Base-by-base conservation (phyloP, 2,797 vertebrate species). In the Mus spretus region DNA sequence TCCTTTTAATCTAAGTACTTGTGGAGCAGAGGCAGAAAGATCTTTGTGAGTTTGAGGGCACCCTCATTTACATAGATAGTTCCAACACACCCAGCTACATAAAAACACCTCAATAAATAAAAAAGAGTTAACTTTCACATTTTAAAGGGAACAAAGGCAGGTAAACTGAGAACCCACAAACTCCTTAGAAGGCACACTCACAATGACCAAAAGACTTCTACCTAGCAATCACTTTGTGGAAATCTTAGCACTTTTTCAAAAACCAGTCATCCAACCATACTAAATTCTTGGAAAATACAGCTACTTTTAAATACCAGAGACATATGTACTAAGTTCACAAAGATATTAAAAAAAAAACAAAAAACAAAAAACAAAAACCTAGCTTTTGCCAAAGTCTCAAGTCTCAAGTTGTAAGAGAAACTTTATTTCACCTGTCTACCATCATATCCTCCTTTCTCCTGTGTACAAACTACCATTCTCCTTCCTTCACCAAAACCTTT, bases 401-500 rank as follows among this genome's bases (percentile, higher is more conserved):
- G 61, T 63, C 6, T 92, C 50, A 50, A 50, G 12, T 55, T 80
- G 79, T 53, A 61, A 72, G 28, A 92, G 26, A 79, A 53, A 53
- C 4, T 8, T 61, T 34, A 31, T 10, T 40, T 9, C 10, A 15
- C 6, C 12, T 74, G 6, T 20, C 11, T 55, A 40, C 22, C 26
- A 13, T 28, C 2, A 4, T 17, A 10, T 26, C 28, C 7, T 50
- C 17, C 7, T 89, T 72, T 84, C 1, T 57, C 40, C 15, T 50
- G 1, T 44, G 22, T 15, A 47, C 6, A 80, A 15, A n/a, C 8
- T 47, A 17, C 7, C 8, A 13, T 2, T 34, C 3, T 2, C 0
- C 12, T 1, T 28, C 2, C 2, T 34, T 50, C 14, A 92, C 2
- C 34, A 53, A 86, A 87, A 1, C 14, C 19, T 75, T n/a, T 3